These are phyloP conservation scores for Rissa tridactyla DNA, from an alignment of 2,113 vertebrate genomes.

Conservation along the genomic window DNA sequence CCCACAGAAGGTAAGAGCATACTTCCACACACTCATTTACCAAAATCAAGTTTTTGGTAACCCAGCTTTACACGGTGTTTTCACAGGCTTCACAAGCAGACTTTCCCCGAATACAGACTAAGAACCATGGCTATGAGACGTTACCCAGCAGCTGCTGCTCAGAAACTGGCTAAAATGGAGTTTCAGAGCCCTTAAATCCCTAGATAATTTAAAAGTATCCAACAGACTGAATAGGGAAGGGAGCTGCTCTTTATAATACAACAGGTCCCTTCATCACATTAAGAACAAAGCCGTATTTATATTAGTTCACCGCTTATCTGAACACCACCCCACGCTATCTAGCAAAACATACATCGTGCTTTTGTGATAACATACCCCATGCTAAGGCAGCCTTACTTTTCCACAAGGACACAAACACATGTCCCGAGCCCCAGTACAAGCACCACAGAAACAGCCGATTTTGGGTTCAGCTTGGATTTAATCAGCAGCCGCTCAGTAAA, in stretches of 20 bases:
- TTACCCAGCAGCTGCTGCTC: neutral
- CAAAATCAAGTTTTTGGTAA: neutral
- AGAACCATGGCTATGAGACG: neutral
- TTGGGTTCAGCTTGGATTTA: neutral
- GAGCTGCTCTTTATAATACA: neutral
- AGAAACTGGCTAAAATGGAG: neutral
- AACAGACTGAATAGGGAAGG: neutral
- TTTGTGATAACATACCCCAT: neutral
- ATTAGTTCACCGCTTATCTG: neutral
- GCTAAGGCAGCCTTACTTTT: neutral
- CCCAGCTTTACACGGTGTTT: neutral
- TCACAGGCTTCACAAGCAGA: neutral
- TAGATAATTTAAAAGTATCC: neutral
- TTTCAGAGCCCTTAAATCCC: neutral
- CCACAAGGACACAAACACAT: neutral
- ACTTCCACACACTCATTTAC: neutral
- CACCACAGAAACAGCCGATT: neutral
- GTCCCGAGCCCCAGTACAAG: neutral
- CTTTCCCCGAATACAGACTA: neutral
- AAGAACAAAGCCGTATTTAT: constrained; percentile 8
- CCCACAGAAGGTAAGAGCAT: neutral
- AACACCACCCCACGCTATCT: neutral
- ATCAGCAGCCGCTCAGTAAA: neutral
- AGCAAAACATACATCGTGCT: neutral
- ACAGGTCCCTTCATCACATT: neutral